Evolutionary conservation across 2,797 vertebrate species (phyloP), one percentile per base, ranked within the genome.

Genomic region (Poeciliopsis presidionis): DNA sequence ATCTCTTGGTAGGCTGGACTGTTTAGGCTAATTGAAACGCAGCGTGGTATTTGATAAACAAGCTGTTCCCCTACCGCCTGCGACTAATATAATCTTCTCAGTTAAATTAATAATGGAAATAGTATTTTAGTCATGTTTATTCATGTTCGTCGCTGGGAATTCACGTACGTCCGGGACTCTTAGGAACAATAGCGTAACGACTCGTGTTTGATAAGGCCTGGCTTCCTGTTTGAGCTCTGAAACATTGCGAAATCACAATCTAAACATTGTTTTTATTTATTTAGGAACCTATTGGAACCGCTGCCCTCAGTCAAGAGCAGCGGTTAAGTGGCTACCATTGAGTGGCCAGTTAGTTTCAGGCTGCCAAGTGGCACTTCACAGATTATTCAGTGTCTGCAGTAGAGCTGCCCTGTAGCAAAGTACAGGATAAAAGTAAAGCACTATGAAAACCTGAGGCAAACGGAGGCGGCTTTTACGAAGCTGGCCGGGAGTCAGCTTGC

Each of bases 21-120:
- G 86, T 88, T 90, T 89, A 85, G 81, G 88, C 88, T 91, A 93
- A 94, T 94, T 93, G 81, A 93, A 83, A 83, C 91, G 59, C 90
- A 88, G 91, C 86, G 25, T 88, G 92, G 57, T 69, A 72, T 86
- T 90, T 85, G 87, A 92, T 91, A 91, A 93, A 93, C 90, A 93
- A 83, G 89, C 81, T 81, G 79, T 77, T 81, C 80, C 83, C 78
- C 61, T 72, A 67, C 82, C 78, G 87, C 74, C 90, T 82, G 85
- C 69, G 1, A 79, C 86, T 93, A 90, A 91, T 93, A 88, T 74
- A 87, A 88, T 91, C 72, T 85, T 78, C 73, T 84, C 77, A 73
- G 77, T 79, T 85, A 86, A 89, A 84, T 87, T 86, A 87, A 90
- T 88, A 86, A 86, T 84, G 71, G 67, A 18, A n/a, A 55, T 41